Base-by-base conservation (phyloP, 2,113 vertebrate species). In the Eupsittula cactorum region DNA sequence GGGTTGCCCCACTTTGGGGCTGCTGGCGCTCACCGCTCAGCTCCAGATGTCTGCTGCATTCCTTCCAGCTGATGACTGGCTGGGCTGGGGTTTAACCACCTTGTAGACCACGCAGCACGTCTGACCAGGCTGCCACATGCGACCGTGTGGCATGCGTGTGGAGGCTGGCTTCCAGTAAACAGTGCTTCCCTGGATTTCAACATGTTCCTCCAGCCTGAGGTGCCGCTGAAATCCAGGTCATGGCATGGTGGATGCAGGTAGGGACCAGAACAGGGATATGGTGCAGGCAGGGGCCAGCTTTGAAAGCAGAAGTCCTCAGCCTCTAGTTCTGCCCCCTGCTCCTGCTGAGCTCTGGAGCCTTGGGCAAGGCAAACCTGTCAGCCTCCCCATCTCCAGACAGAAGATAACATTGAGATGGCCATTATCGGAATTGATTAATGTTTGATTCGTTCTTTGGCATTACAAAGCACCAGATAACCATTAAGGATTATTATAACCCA, bases 341-440 rank as follows among this genome's bases (percentile, higher is more conserved):
- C 12, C 62, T 77, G 50, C 35, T 27, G 41, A 46, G 50, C 76
- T 65, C n/a, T 9, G 42, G n/a, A 35, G 68, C 84, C 76, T 7
- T 6, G 47, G 84, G 75, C 47, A 37, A 42, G 37, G 46, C 53
- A n/a, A 21, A 4, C 37, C 64, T 41, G 15, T 21, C 57, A 16
- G 52, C 69, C 57, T 71, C 41, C 77, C 64, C 49, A 6, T 15
- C 84, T 49, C n/a, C 18, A 6, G 53, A 35, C 68, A 47, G 86
- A 9, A 49, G 74, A 46, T 11, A 42, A n/a, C 11, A 8, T 25
- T 80, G 23, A 47, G 46, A 8, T 37, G 69, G 52, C 81, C 82
- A 29, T 59, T 77, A 29, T 23, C 67, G 82, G 84, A 17, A 74
- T 83, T 95, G 93, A 97, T 97, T 92, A 64, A 53, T 3, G 49